phyloP scores from a whole-genome alignment of 2,113 vertebrate genomes.

The Aptenodytes forsteri region DNA sequence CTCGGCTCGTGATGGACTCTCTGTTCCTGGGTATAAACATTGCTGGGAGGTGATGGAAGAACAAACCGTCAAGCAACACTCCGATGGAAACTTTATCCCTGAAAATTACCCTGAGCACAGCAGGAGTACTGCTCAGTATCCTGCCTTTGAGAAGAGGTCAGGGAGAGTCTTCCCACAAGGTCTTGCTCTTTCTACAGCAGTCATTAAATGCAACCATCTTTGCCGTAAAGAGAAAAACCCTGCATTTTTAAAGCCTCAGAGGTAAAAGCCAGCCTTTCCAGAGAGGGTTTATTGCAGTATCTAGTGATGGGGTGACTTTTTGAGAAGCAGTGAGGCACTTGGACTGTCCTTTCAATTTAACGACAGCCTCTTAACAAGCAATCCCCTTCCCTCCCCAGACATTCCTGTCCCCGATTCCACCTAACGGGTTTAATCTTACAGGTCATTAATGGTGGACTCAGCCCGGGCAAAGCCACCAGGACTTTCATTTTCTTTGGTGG shows the following conservation, averaged over 20 bases:
- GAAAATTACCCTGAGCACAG: constrained; percentile 10
- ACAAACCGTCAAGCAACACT: not conserved
- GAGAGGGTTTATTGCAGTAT: not conserved
- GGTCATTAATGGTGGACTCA: not conserved
- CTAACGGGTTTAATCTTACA: not conserved
- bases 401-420: not conserved
- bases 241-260: not conserved
- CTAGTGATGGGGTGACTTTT: not conserved
- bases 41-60: not conserved
- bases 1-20: not conserved
- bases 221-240: not conserved
- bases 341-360: not conserved
- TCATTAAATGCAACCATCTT: not conserved
- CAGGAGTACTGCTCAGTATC: not conserved
- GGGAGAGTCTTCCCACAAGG: not conserved
- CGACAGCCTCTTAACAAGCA: not conserved
- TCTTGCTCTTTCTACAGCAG: not conserved
- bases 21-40: not conserved
- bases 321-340: not conserved
- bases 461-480: not conserved
- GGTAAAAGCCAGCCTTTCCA: not conserved
- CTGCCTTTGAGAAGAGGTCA: not conserved
- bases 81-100: not conserved
- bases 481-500: not conserved
- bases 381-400: not conserved